phyloP scores from a whole-genome alignment of 2,888 invertebrate species.

The Sphaeridia pumilis region DNA sequence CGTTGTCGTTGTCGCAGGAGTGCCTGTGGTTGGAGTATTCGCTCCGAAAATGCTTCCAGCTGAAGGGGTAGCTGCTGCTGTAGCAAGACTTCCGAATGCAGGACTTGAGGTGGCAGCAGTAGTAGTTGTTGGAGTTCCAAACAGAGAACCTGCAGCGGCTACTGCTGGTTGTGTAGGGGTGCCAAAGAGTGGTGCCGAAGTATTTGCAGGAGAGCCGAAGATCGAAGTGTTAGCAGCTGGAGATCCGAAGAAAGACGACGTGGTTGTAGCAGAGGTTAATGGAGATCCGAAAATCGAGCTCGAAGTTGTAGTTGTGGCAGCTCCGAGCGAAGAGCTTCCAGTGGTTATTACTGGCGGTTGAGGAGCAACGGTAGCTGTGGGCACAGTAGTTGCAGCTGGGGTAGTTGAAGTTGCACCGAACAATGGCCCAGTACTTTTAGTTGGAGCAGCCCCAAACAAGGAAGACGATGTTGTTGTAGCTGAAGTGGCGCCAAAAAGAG shows the following conservation, averaged over 20 bases:
- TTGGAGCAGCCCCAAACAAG: background rate
- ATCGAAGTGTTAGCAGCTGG: background rate
- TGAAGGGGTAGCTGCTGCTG: background rate
- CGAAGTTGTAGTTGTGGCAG: background rate
- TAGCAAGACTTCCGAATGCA: background rate
- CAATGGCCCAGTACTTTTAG: background rate
- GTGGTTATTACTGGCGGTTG: background rate
- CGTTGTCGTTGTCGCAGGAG: background rate
- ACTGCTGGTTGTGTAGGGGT: background rate
- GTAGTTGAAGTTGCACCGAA: background rate
- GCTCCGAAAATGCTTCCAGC: background rate
- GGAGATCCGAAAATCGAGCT: too few relatives aligned
- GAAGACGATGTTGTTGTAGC: background rate
- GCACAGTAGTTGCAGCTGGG: background rate
- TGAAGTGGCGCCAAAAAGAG: background rate
- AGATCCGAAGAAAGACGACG: background rate
- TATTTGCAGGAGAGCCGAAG: background rate
- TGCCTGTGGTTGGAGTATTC: background rate
- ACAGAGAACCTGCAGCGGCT: background rate
- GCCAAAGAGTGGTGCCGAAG: background rate
- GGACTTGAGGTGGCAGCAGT: background rate
- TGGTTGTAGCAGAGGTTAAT: background rate
- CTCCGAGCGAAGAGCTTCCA: background rate
- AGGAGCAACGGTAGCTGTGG: background rate
- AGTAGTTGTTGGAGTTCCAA: background rate